A percentile compares a stretch with the other conserved stretches of the same genome.
phyloP scores from a whole-genome alignment of 92 coral and sea anemone species.

The Porites evermanni region DNA sequence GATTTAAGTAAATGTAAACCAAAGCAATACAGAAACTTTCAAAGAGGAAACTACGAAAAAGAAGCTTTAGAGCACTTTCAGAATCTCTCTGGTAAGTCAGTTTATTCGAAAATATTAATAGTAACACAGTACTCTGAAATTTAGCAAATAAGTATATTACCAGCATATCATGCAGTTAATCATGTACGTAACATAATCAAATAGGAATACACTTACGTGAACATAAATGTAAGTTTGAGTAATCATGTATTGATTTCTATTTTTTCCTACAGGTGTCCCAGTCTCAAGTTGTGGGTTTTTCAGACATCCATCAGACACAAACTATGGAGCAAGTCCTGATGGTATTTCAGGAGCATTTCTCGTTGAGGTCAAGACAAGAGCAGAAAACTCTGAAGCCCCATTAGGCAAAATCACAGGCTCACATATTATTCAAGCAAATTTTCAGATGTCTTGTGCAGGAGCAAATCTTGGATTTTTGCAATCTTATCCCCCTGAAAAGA shows the following conservation, averaged over 20 bases:
- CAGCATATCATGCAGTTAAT: conserved; percentile 29
- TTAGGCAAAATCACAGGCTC: conserved; percentile 24
- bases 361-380: conserved; percentile 53
- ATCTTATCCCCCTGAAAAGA: conserved; percentile 56
- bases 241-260: conserved; percentile 25
- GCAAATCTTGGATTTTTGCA: conserved; percentile 43
- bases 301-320: no score
- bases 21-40: conserved; percentile 37
- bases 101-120: background rate
- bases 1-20: background rate
- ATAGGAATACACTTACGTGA: conserved; percentile 17
- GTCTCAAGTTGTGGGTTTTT: no score
- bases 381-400: conserved; percentile 18
- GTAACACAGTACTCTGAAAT: background rate
- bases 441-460: conserved; percentile 37
- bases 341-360: conserved; percentile 11
- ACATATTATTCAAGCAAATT: conserved; percentile 44
- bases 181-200: conserved; percentile 20
- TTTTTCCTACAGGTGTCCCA: no score
- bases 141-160: conserved; percentile 23
- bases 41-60: conserved; percentile 24
- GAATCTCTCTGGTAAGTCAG: conserved; percentile 39
- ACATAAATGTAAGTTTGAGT: conserved; percentile 9
- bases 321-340: no score
- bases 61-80: conserved; percentile 31